Percentiles rank a stretch among this genome's conserved stretches.
Conservation (phyloP, 2,113 vertebrate species). For the Colaptes auratus region DNA sequence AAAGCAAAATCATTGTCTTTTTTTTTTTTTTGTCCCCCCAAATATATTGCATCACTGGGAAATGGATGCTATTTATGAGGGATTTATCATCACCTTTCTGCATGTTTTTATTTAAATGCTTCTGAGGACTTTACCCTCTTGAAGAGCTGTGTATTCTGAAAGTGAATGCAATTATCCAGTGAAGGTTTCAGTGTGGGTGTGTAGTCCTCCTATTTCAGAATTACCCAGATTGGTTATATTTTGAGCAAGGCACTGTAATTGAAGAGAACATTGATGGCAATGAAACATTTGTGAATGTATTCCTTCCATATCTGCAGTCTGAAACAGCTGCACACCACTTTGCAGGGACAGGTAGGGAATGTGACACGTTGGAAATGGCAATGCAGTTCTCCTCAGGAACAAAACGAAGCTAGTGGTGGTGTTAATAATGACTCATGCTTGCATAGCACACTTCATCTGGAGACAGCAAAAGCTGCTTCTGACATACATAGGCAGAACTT, state of each 20-base stretch:
- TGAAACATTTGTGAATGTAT: slow-evolving; percentile 32
- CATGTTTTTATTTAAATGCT: slow-evolving; percentile 22
- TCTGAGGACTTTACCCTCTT: slow-evolving; percentile 35
- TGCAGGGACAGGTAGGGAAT: slow-evolving; percentile 38
- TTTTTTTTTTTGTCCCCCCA: background rate
- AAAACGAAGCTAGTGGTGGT: slow-evolving; percentile 31
- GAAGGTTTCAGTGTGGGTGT: slow-evolving; percentile 45
- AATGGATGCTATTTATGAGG: slow-evolving; percentile 21
- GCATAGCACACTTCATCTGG: slow-evolving; percentile 50
- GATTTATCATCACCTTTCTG: slow-evolving; percentile 26
- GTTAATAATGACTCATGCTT: slow-evolving; percentile 62
- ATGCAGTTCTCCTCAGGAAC: slow-evolving; percentile 30
- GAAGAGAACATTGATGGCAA: slow-evolving; percentile 51
- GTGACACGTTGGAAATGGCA: slow-evolving; percentile 36
- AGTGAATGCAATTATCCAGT: slow-evolving; percentile 47
- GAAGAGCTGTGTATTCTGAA: slow-evolving; percentile 30
- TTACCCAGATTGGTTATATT: slow-evolving; percentile 61
- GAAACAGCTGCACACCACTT: slow-evolving; percentile 47
- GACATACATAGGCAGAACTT: background rate
- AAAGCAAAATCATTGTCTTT: background rate
- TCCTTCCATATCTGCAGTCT: slow-evolving; percentile 8
- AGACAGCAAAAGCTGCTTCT: slow-evolving; percentile 38
- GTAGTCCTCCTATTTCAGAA: slow-evolving; percentile 48
- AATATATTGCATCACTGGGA: background rate
- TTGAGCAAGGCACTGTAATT: slow-evolving; percentile 48